Percentiles rank a stretch among this genome's conserved stretches.
These are phyloP conservation scores for Chrysaora quinquecirrha DNA, from an alignment of 30 jellyfish, hydroid and myxozoan genomes.

Conservation along the genomic window DNA sequence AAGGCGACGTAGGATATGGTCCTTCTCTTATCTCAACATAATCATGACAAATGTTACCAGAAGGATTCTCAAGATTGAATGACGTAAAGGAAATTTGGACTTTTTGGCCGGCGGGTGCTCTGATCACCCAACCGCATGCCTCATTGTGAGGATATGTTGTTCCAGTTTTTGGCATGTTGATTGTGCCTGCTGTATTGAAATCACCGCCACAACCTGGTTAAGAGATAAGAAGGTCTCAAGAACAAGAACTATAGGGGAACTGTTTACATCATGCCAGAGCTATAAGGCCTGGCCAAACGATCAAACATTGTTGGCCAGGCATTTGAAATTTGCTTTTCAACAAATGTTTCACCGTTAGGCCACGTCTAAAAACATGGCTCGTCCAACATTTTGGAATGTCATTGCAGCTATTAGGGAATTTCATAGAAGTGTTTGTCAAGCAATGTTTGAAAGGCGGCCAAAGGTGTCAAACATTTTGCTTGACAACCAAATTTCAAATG, in stretches of 20 bases:
- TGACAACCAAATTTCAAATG: no score
- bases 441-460: no score
- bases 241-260: not conserved
- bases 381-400: no score
- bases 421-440: no score
- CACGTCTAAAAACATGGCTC: no score
- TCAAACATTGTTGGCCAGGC: no score
- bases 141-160: conserved; percentile 48
- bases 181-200: conserved; percentile 53
- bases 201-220: conserved; percentile 84
- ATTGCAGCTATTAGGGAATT: no score
- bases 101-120: conserved; percentile 76
- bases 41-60: conserved; percentile 53
- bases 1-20: conserved; percentile 55
- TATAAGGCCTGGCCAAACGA: no score
- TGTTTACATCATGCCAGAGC: no score
- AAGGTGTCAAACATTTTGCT: no score
- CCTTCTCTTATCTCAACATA: conserved; percentile 76
- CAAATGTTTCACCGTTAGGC: no score
- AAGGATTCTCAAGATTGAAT: conserved; percentile 54
- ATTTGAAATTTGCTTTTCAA: no score
- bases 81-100: conserved; percentile 59
- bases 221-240: not conserved
- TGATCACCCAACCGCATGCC: conserved; percentile 81
- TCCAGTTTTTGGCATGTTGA: conserved; percentile 67